Evolutionary conservation across 2,797 vertebrate species (phyloP).

Genomic region (Chelonia mydas): DNA sequence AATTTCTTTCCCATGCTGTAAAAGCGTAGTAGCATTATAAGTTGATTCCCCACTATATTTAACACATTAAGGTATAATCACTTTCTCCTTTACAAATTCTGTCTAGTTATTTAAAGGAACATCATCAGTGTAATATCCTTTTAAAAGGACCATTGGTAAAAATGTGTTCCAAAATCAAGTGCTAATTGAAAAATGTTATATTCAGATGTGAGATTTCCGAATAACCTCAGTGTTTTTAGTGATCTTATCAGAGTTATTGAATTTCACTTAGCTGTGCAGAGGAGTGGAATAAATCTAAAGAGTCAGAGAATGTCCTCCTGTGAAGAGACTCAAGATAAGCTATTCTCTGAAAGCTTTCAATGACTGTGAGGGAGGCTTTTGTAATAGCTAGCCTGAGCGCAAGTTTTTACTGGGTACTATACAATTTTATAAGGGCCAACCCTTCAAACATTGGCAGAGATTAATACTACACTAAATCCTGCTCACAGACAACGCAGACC

Average conservation of each 20-base stretch:
- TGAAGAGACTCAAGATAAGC: no score
- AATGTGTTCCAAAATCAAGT: not conserved
- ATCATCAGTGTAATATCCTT: not conserved
- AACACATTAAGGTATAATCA: not conserved
- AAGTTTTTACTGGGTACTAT: not conserved
- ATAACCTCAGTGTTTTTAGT: not conserved
- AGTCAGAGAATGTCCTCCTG: not conserved
- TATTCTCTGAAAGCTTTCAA: not conserved
- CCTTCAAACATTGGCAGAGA: not conserved
- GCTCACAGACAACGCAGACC: not conserved
- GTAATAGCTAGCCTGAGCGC: not conserved
- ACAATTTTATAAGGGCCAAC: not conserved
- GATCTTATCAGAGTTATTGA: not conserved
- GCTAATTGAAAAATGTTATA: not conserved
- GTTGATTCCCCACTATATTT: not conserved
- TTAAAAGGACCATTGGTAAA: not conserved
- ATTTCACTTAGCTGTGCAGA: not conserved
- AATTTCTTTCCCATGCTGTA: not conserved
- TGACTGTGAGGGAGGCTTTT: not conserved
- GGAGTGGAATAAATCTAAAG: not conserved
- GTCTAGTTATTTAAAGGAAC: not conserved
- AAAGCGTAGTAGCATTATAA: not conserved
- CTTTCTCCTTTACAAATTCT: not conserved
- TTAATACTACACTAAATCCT: not conserved
- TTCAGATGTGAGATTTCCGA: fast-evolving